A percentile compares a stretch with the other conserved stretches of the same genome.
phyloP scores from a whole-genome alignment of 2,888 invertebrate species.

The Pachymerium ferrugineum region DNA sequence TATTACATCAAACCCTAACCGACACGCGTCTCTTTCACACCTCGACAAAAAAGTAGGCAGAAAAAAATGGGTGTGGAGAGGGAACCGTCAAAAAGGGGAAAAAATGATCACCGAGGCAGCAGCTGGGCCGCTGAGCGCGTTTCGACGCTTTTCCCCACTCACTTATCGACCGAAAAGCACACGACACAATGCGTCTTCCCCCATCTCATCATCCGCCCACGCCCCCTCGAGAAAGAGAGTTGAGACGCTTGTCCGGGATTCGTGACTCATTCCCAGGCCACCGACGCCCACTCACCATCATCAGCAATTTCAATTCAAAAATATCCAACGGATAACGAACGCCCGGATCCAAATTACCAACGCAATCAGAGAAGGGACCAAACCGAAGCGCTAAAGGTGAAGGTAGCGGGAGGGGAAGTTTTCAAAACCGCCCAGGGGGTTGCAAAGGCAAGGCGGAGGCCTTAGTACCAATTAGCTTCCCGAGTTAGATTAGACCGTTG shows the following conservation, averaged over 20 bases:
- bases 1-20: neutral
- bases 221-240: neutral
- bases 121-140: neutral
- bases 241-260: constrained; percentile 7
- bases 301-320: neutral
- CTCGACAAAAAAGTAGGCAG: neutral
- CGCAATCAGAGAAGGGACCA: neutral
- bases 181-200: constrained; percentile 6
- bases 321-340: neutral
- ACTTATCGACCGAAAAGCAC: constrained; percentile 13
- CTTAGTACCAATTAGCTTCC: constrained; percentile 6
- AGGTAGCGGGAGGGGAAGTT: neutral
- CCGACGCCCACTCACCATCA: constrained; percentile 2
- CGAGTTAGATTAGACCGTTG: constrained; percentile 3
- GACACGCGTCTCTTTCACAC: neutral
- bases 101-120: constrained; percentile 13
- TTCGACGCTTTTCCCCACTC: constrained; percentile 3
- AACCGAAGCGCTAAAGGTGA: neutral
- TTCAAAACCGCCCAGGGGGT: neutral
- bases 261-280: constrained; percentile 8
- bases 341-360: neutral
- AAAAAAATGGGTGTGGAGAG: neutral
- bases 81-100: neutral
- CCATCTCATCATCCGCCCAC: constrained; percentile 9
- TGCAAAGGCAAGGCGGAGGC: neutral